Percentiles rank a stretch among this genome's conserved stretches.
Conservation (phyloP, 2,888 invertebrate genomes). For the Drosophila kanekoi region DNA sequence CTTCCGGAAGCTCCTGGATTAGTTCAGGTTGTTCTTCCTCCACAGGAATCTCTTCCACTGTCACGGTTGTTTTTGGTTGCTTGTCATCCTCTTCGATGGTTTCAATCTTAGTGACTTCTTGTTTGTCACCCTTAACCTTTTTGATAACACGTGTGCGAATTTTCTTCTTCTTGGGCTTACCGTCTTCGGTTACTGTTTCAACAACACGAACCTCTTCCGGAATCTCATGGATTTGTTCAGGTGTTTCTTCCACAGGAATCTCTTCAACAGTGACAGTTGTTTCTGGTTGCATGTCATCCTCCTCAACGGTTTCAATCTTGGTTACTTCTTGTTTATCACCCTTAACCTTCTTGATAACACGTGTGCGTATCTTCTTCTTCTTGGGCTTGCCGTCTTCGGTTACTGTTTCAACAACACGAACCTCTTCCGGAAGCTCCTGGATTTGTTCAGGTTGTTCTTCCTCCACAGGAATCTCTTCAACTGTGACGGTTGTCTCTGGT, state of each 20-base stretch:
- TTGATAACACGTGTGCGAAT: slow-evolving; percentile 5
- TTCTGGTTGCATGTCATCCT: slow-evolving; percentile 3
- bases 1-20: slow-evolving; percentile 1
- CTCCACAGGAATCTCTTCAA: slow-evolving; percentile 1
- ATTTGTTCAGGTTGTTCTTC: slow-evolving; percentile 1
- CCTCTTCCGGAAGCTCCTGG: neutral
- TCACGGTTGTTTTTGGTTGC: slow-evolving; percentile 1
- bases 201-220: slow-evolving; percentile 2
- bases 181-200: slow-evolving; percentile 1
- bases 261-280: slow-evolving; percentile 2
- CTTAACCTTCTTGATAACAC: slow-evolving; percentile 7
- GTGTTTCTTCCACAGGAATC: neutral
- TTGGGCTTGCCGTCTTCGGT: slow-evolving; percentile 3
- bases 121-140: slow-evolving; percentile 8
- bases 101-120: slow-evolving; percentile 20
- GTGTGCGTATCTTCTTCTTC: slow-evolving; percentile 9
- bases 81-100: slow-evolving; percentile 11
- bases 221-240: neutral
- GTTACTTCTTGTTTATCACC: slow-evolving; percentile 6
- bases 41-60: neutral
- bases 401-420: neutral
- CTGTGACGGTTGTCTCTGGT: slow-evolving; percentile 23
- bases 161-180: slow-evolving; percentile 5
- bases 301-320: slow-evolving; percentile 6
- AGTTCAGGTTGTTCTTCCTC: neutral